A percentile compares a stretch with the other conserved stretches of the same genome.
These are phyloP conservation scores for Nymphicus hollandicus DNA, from an alignment of 2,113 vertebrate species.

Conservation along the genomic window DNA sequence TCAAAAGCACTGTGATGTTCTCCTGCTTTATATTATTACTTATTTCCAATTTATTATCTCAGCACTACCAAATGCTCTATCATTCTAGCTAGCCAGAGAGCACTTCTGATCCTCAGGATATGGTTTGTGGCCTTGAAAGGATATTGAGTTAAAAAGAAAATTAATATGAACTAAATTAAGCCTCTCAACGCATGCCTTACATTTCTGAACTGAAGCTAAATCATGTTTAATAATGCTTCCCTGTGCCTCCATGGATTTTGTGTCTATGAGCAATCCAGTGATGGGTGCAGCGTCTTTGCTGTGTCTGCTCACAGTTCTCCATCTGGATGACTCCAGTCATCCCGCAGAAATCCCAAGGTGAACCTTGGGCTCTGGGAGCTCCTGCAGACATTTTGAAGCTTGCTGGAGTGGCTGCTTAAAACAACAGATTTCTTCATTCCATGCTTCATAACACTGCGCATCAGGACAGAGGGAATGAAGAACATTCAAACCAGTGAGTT, in stretches of 20 bases:
- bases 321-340: not conserved
- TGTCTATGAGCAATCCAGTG: not conserved
- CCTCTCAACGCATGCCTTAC: not conserved
- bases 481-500: not conserved
- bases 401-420: not conserved
- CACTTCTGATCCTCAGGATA: conserved; percentile 8
- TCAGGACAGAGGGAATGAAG: not conserved
- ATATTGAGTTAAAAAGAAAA: conserved; percentile 42
- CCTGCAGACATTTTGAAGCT: not conserved
- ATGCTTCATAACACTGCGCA: accelerated
- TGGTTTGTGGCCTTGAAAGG: conserved; percentile 30
- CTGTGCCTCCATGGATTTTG: not conserved
- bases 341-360: not conserved
- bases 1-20: conserved; percentile 7
- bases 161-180: conserved; percentile 33
- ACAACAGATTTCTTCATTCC: not conserved
- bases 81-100: not conserved
- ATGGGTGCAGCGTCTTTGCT: not conserved
- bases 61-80: not conserved
- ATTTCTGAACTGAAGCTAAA: conserved; percentile 3
- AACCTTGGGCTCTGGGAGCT: not conserved
- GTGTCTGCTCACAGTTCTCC: not conserved
- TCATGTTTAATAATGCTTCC: not conserved
- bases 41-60: conserved; percentile 40
- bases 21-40: conserved; percentile 29